Conservation (phyloP, 2,113 vertebrate species). For the Nannobrachium achirus region DNA sequence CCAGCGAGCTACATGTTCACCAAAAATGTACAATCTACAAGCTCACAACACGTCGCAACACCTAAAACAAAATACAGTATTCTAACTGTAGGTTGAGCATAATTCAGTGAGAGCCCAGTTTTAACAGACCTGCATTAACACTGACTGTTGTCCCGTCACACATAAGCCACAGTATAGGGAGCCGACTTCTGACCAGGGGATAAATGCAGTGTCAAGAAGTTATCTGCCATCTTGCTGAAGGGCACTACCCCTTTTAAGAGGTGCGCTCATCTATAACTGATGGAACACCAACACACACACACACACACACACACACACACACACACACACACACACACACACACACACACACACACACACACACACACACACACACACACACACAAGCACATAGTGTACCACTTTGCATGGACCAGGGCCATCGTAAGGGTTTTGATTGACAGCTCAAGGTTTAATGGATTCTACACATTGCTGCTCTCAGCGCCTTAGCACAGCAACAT, state of each 20-base stretch:
- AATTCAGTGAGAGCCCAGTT: not conserved
- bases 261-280: conserved; percentile 68
- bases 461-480: conserved; percentile 54
- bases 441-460: conserved; percentile 53
- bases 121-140: not conserved
- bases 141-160: conserved; percentile 10
- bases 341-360: not conserved
- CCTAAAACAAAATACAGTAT: no score
- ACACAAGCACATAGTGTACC: conserved; percentile 1
- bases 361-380: conserved; percentile 17
- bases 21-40: no score
- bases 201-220: conserved; percentile 44
- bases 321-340: not conserved
- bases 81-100: not conserved
- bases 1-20: no score
- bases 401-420: conserved; percentile 26
- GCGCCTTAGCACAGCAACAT: conserved; percentile 37
- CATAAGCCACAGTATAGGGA: conserved; percentile 3
- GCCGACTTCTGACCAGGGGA: conserved; percentile 8
- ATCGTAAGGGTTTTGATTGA: conserved; percentile 51
- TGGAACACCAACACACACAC: conserved; percentile 46
- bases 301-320: not conserved
- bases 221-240: conserved; percentile 27
- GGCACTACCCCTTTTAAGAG: conserved; percentile 50
- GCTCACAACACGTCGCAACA: no score